Evolutionary conservation across 1,140 invertebrate genomes (phyloP), one percentile per base, ranked within the genome.

Genomic region (Aphaenogaster rudis): DNA sequence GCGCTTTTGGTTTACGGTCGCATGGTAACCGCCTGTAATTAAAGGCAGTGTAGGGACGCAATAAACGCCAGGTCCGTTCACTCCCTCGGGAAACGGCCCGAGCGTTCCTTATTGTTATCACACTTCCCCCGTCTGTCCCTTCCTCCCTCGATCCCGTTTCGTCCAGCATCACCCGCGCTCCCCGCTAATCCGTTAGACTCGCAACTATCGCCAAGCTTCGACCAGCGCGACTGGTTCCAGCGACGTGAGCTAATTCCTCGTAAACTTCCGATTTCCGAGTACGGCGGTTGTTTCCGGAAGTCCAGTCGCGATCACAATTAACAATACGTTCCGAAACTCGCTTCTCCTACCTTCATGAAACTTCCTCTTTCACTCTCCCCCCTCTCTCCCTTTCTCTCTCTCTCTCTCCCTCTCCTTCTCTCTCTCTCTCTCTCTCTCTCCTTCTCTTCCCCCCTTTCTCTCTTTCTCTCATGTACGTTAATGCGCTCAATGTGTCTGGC

Each of bases 71-170:
- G 9, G 69, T 86, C 54, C 79, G 77, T 54, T 89, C 72, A 42
- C 59, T 39, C 52, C 78, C 59, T 28, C 50, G 69, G 85, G 69
- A 59, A 71, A 59, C 15, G 66, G 66, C 48, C 17, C 8, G 15
- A 33, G 48, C n/a, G 54, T 64, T 89, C 77, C 88, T 89, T 86
- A 81, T 71, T 81, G 82, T 90, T 48, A 81, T 74, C 66, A 50
- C 71, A 17, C 48, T 48, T 54, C 11, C 36, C 21, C 17, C 72
- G 4, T 21, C 5, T n/a, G 3, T 17, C 33, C 4, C 39, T 13
- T 17, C 42, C 42, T 17, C 8, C 17, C 52, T 4, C 28, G 15
- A 33, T 50, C 15, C 28, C 48, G 28, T 39, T n/a, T 13, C 63
- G n/a, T 11, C 17, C 36, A 5, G 1, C 48, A 28, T 28, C 28